Base-by-base conservation (phyloP, 2,888 invertebrate genomes). In the Chrysotoxum bicinctum region DNA sequence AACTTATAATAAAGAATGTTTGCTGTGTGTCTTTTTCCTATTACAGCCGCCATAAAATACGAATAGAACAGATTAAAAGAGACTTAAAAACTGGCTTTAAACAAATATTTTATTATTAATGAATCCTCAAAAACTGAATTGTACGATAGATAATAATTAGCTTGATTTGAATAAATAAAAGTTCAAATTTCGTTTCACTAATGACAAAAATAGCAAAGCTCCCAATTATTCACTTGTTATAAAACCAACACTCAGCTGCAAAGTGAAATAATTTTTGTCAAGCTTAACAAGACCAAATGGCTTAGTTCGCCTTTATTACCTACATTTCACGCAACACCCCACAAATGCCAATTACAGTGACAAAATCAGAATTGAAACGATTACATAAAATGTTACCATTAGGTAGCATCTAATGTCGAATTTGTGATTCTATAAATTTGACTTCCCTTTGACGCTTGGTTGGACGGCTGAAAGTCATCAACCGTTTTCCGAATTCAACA, bases 371-470 rank as follows among this genome's bases (percentile, higher is more conserved):
- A 50, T 50, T 50, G 50, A 50, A 50, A 50, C 50, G 26, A 50
- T 50, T 50, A 23, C 12, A 50, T n/a, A 50, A 50, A 50, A 50
- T 50, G 50, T 50, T 50, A 50, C 23, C n/a, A n/a, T n/a, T 7
- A 6, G 1, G 26, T 14, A 50, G 50, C 50, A 50, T 50, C 26
- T 50, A 23, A 50, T 50, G 23, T n/a, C 50, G n/a, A n/a, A 50
- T 26, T 50, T 50, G 48, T 48, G 50, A 26, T 50, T 50, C 26
- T 23, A 50, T 50, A 50, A 26, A 50, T 50, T 26, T 8, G 26
- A 8, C 14, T n/a, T 50, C 3, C 7, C 23, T 23, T 50, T 26
- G 50, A n/a, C 23, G 50, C 21, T 21, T 26, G 26, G n/a, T 8
- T 2, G 19, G 8, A 8, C 12, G 48, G 21, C 6, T 14, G 14